Evolutionary conservation across 2,888 invertebrate genomes (phyloP).

Genomic region (Sepiola atlantica): DNA sequence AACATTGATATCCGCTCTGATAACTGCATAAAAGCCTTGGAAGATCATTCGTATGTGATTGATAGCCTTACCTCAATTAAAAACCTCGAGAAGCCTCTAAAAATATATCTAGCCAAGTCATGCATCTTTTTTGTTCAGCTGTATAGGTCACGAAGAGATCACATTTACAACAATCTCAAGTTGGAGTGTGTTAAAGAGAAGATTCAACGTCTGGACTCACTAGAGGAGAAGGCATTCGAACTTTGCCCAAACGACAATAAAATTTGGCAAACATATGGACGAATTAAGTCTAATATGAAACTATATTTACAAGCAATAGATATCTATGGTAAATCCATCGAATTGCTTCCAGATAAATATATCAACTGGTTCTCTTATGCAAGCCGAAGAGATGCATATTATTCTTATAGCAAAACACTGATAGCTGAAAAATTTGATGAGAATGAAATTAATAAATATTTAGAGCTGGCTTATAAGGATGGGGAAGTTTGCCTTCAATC

Average conservation of each 20-base stretch:
- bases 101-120: not conserved
- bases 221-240: not conserved
- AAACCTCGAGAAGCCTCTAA: not conserved
- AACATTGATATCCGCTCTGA: not conserved
- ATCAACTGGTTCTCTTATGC: not conserved
- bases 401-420: not conserved
- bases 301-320: not conserved
- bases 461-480: not conserved
- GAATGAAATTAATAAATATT: not conserved
- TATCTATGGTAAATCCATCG: not conserved
- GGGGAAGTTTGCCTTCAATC: not conserved
- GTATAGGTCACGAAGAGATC: not conserved
- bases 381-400: not conserved
- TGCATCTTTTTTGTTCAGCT: not conserved
- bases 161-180: not conserved
- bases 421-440: not conserved
- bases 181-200: not conserved
- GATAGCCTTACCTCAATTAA: not conserved
- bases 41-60: not conserved
- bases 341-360: not conserved
- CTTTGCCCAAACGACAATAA: not conserved
- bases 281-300: not conserved
- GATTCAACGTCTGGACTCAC: not conserved
- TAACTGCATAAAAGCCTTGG: not conserved
- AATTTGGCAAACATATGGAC: not conserved